A percentile compares a stretch with the other conserved stretches of the same genome.
Evolutionary conservation across 2,888 invertebrate genomes (phyloP).

Genomic region (Sinelater perroti): DNA sequence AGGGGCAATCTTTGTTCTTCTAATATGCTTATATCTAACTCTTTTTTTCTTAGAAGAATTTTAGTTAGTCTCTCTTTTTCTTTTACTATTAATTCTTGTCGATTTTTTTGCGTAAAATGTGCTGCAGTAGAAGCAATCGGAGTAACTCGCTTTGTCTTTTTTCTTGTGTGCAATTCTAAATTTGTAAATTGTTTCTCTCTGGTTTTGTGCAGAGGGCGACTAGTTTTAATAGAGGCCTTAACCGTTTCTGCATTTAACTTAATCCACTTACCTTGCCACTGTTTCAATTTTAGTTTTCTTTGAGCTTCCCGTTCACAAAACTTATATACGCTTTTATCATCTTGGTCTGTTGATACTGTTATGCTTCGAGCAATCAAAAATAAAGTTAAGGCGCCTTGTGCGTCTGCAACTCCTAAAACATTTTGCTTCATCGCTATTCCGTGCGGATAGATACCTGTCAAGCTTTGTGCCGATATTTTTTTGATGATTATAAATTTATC

Average conservation of each 20-base stretch:
- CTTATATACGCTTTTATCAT: constrained; percentile 53
- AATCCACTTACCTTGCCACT: constrained; percentile 72
- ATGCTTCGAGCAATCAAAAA: constrained; percentile 62
- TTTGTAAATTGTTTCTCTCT: too few species aligned
- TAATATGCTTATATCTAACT: constrained; percentile 68
- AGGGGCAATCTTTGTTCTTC: constrained; percentile 70
- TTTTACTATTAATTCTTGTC: constrained; percentile 70
- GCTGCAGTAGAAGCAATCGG: constrained; percentile 40
- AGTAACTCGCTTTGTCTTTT: constrained; percentile 53
- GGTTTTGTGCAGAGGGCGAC: background rate
- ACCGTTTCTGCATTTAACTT: constrained; percentile 60
- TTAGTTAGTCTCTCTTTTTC: constrained; percentile 72
- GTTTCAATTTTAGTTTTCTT: constrained; percentile 63
- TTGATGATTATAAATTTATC: constrained; percentile 55
- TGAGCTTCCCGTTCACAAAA: constrained; percentile 65
- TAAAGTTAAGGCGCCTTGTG: constrained; percentile 73
- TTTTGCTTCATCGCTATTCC: constrained; percentile 66
- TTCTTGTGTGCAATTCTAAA: constrained; percentile 57
- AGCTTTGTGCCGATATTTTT: constrained; percentile 58
- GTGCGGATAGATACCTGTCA: constrained; percentile 54
- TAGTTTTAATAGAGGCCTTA: too few species aligned
- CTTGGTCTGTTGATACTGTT: constrained; percentile 34
- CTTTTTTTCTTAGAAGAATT: constrained; percentile 71
- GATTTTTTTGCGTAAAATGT: too few species aligned
- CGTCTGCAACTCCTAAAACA: constrained; percentile 74